phyloP scores from a whole-genome alignment of 2,113 vertebrate species.

The Prolemur simus region DNA sequence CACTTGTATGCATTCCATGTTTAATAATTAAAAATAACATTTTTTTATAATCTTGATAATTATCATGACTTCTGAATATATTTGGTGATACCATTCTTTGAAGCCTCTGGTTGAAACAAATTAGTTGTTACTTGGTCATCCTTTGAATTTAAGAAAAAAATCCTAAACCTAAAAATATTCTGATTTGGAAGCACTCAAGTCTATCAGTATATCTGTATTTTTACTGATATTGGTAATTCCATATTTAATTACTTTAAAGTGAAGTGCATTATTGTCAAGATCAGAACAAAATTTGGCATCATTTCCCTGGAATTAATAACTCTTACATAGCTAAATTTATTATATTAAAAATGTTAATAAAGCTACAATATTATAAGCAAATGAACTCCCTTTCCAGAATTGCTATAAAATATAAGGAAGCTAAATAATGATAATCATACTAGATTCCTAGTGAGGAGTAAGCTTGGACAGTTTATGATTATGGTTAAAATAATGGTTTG shows the following conservation, averaged over 20 bases:
- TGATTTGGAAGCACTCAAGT: background rate
- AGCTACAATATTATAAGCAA: background rate
- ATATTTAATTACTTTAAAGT: background rate
- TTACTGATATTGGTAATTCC: background rate
- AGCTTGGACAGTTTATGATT: background rate
- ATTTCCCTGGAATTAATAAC: background rate
- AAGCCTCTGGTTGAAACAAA: conserved; percentile 1
- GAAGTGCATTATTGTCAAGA: background rate
- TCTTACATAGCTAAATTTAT: background rate
- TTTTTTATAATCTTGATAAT: background rate
- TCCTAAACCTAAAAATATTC: background rate
- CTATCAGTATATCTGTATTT: background rate
- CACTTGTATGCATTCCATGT: background rate
- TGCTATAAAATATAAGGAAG: background rate
- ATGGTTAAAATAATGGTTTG: background rate
- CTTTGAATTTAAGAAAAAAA: background rate
- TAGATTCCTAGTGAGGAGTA: background rate
- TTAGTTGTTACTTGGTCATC: background rate
- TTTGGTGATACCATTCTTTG: background rate
- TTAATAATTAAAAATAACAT: background rate
- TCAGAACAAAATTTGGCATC: background rate
- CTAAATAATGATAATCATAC: conserved; percentile 16
- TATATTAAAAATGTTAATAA: conserved; percentile 35
- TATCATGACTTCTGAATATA: background rate
- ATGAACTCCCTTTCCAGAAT: background rate